These are phyloP conservation scores for Brachyopa scutellaris DNA, from an alignment of 2,888 invertebrate genomes.

Conservation along the genomic window DNA sequence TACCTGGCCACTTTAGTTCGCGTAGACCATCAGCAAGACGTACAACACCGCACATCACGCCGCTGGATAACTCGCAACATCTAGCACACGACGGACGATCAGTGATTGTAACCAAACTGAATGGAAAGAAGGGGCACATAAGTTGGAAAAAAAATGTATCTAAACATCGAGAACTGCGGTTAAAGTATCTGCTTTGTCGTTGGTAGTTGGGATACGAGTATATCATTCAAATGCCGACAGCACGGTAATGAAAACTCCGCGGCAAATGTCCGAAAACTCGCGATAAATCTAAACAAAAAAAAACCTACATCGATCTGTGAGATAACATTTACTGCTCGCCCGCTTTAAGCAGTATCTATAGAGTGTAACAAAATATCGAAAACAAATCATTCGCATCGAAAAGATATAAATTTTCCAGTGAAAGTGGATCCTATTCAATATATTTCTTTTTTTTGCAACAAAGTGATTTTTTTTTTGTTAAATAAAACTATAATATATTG, in stretches of 20 bases:
- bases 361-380: constrained; percentile 25
- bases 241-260: not conserved
- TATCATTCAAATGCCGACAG: constrained; percentile 13
- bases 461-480: constrained; percentile 52
- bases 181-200: constrained; percentile 4
- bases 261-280: constrained; percentile 3
- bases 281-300: not conserved
- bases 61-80: constrained; percentile 39
- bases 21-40: constrained; percentile 62
- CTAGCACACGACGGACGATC: constrained; percentile 35
- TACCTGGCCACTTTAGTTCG: constrained; percentile 66
- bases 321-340: not conserved
- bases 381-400: constrained; percentile 39
- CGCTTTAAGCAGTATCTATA: not conserved
- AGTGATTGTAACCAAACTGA: constrained; percentile 39
- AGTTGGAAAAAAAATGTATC: constrained; percentile 25
- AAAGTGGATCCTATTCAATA: constrained; percentile 55
- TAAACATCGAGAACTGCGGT: constrained; percentile 24
- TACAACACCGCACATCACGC: constrained; percentile 48
- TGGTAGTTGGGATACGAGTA: constrained; percentile 4
- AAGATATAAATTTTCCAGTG: constrained; percentile 60
- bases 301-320: not conserved
- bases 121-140: constrained; percentile 10
- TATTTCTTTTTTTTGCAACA: constrained; percentile 33
- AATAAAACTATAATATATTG: constrained; percentile 73